Evolutionary conservation across 30 jellyfish, hydroid and myxozoan species (phyloP), one percentile per base, ranked within the genome.

Genomic region (Sanderia malayensis): DNA sequence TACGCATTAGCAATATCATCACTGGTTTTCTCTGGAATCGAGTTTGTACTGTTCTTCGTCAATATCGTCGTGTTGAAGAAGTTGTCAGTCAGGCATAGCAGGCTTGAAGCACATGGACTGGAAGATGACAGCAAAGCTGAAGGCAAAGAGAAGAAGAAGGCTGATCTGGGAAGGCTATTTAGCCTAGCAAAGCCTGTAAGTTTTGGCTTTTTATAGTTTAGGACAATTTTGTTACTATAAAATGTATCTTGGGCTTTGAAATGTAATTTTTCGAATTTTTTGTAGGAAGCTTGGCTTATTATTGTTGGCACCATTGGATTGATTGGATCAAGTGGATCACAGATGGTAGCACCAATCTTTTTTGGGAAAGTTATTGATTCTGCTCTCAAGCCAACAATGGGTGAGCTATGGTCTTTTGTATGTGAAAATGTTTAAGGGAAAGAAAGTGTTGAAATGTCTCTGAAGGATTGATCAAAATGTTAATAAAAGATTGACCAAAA

Each of bases 341-440:
- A 82, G 13, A 89, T 82, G 94, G 70, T 82, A 21, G 97, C 97
- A 28, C 97, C 97, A 19, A 67, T 89, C 66, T 89, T 57, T 63
- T 89, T 89, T 89, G 97, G 97, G 18, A 74, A 46, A 53, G 97
- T 89, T 27, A 82, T 89, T 55, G 95, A 89, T 67, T 92, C 95
- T n/a, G 85, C 97, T 17, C 59, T 73, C 46, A 63, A 71, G 21
- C 62, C 79, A 31, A 37, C 77, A 1, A 82, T 89, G 95, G 60
- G 97, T 82, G 76, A 26, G 94, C 60, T 19, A n/a, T n/a, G n/a
- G n/a, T n/a, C n/a, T n/a, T n/a, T n/a, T n/a, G n/a, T n/a, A n/a
- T n/a, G n/a, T n/a, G n/a, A n/a, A n/a, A n/a, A n/a, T n/a, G n/a
- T n/a, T n/a, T n/a, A n/a, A n/a, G n/a, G n/a, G n/a, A n/a, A n/a